These are phyloP conservation scores for Strigamia crassipes DNA, from an alignment of 2,888 invertebrate genomes.

Conservation along the genomic window DNA sequence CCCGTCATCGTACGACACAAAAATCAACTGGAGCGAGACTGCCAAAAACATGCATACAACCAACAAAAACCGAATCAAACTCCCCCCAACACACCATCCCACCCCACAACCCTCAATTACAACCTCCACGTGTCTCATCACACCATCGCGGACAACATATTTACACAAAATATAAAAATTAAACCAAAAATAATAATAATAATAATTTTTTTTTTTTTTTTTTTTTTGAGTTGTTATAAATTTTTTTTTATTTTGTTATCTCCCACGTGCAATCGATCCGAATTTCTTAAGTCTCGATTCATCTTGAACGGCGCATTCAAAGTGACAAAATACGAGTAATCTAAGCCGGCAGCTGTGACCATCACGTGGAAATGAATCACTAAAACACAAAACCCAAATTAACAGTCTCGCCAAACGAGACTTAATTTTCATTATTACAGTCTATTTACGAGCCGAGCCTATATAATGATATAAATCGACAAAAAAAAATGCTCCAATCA, in stretches of 20 bases:
- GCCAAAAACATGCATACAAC: slow-evolving; percentile 4
- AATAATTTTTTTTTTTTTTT: too few species aligned
- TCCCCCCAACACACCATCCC: background rate
- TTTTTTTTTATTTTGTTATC: background rate
- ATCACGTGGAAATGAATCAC: slow-evolving; percentile 23
- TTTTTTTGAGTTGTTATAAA: too few species aligned
- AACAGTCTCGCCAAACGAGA: background rate
- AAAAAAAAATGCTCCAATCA: background rate
- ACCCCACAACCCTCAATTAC: background rate
- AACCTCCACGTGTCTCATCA: background rate
- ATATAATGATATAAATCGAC: background rate
- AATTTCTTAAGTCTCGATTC: background rate
- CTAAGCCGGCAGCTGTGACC: slow-evolving; percentile 8
- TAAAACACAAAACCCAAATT: background rate
- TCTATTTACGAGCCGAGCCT: background rate
- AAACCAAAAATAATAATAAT: too few species aligned
- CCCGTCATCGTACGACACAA: slow-evolving; percentile 15
- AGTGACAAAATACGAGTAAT: slow-evolving; percentile 13
- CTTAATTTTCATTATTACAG: background rate
- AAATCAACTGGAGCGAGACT: slow-evolving; percentile 1
- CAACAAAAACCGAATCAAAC: background rate
- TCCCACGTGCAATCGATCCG: background rate
- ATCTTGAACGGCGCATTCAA: background rate
- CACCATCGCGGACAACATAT: background rate
- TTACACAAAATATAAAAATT: too few species aligned